Evolutionary conservation across 2,888 invertebrate genomes (phyloP), one percentile per base, ranked within the genome.

Genomic region (Geophilus truncorum): DNA sequence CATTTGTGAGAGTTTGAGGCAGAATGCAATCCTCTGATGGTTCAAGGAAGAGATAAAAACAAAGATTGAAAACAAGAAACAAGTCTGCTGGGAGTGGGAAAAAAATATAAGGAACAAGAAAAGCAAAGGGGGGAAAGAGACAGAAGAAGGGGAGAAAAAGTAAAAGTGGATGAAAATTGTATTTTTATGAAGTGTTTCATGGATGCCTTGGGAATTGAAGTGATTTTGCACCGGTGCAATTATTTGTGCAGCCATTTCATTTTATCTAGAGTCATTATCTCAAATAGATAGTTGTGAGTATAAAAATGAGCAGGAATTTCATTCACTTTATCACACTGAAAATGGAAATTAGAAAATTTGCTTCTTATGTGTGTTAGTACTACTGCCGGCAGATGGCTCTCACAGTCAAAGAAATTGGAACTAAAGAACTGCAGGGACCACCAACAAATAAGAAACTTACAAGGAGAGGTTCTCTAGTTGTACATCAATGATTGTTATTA

Each of bases 161-260:
- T 21, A 57, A 57, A 57, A 57, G 23, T n/a, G 57, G 18, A 57
- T 57, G 57, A 57, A 57, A 57, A 57, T 57, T 57, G 57, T 57
- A 57, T 57, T 57, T 57, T 57, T 57, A 57, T 57, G 57, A 57
- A 57, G 57, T 57, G 57, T 57, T 57, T 57, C 57, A 57, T 57
- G 57, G 2, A 2, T 57, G 23, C 57, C 57, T 18, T 57, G 57
- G 9, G 57, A 57, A 57, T 57, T 57, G 57, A 57, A 57, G 57
- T 57, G 57, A 57, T 57, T 57, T 57, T 57, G 21, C 57, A 57
- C 18, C 18, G 21, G 57, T 57, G 57, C 57, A 57, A 57, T 57
- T 57, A 57, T 57, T 57, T 23, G 18, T n/a, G 7, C 57, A 57
- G 9, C 57, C 57, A 57, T 57, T 57, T 57, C n/a, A 57, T 57